Conservation (phyloP, 92 coral and sea anemone genomes). For the Hydrozoanthus gracilis region DNA sequence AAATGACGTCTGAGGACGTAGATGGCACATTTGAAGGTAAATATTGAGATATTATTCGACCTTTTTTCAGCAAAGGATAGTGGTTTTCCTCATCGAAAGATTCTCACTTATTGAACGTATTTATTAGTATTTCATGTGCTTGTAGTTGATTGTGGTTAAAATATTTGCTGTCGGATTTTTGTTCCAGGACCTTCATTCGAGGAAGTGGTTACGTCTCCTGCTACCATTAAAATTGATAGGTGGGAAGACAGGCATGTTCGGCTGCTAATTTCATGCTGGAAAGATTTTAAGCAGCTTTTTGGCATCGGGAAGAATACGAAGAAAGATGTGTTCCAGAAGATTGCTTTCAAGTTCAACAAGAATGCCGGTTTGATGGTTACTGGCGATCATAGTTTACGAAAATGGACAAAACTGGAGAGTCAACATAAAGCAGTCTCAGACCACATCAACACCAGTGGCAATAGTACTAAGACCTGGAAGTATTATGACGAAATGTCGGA, state of each 20-base stretch:
- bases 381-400: conserved; percentile 55
- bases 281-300: conserved; percentile 34
- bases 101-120: no score
- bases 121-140: no score
- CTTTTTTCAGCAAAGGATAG: no score
- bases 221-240: conserved; percentile 54
- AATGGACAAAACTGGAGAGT: conserved; percentile 54
- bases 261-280: conserved; percentile 44
- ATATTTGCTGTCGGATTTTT: no score
- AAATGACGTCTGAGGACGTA: no score
- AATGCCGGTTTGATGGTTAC: conserved; percentile 32
- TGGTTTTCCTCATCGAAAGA: no score
- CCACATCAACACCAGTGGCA: conserved; percentile 51
- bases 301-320: conserved; percentile 55
- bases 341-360: conserved; percentile 52
- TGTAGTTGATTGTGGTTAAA: no score
- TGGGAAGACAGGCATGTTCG: conserved; percentile 54
- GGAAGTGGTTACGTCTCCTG: no score
- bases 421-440: conserved; percentile 57
- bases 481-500: conserved; percentile 43
- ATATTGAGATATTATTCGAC: no score
- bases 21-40: no score
- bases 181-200: no score
- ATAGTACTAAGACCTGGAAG: conserved; percentile 43
- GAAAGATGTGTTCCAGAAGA: conserved; percentile 48